Percentiles rank a stretch among this genome's conserved stretches.
Evolutionary conservation across 2,113 vertebrate species (phyloP).

Genomic region (Motacilla alba): DNA sequence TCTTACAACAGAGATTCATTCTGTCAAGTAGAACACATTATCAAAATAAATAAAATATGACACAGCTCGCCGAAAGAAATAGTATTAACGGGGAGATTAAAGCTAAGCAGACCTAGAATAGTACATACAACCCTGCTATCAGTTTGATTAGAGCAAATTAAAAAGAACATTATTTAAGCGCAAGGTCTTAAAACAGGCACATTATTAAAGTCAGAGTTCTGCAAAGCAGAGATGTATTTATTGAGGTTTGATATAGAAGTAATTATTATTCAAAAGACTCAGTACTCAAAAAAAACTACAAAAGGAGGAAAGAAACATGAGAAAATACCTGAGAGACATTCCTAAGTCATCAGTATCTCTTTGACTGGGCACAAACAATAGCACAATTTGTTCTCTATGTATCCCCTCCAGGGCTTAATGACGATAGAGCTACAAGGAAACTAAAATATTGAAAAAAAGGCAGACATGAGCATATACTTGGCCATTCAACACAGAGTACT

Average conservation of each 20-base stretch:
- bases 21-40: slow-evolving; percentile 21
- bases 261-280: neutral
- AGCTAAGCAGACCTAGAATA: slow-evolving; percentile 19
- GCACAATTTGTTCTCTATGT: neutral
- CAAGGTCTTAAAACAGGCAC: neutral
- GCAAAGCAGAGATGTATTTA: slow-evolving; percentile 3
- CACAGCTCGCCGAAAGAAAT: neutral
- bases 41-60: slow-evolving; percentile 49
- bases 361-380: neutral
- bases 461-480: neutral
- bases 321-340: neutral
- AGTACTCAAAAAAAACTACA: neutral
- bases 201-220: neutral
- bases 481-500: neutral
- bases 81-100: neutral
- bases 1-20: neutral
- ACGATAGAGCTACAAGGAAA: neutral
- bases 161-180: neutral
- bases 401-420: neutral
- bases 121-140: neutral
- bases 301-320: neutral
- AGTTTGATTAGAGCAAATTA: slow-evolving; percentile 6
- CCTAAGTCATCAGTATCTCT: neutral
- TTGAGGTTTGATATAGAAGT: neutral
- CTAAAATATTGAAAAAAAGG: neutral